These are phyloP conservation scores for Drosophila burlai DNA, from an alignment of 1,140 invertebrate species.

Conservation along the genomic window DNA sequence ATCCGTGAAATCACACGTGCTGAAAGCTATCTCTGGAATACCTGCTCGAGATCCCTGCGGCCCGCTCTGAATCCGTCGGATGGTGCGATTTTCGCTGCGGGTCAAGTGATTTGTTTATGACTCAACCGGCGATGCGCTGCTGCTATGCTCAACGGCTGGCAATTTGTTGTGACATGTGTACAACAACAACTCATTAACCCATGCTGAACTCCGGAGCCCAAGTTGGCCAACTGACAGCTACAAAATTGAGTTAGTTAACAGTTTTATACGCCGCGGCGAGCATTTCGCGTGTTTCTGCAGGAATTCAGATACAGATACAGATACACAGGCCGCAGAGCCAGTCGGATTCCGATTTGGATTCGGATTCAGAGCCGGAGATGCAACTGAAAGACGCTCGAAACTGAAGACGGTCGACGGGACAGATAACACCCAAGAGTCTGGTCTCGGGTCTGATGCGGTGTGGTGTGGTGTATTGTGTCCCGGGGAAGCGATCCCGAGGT, in stretches of 20 bases:
- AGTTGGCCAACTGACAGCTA: conserved; percentile 80
- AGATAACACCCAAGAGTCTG: conserved; percentile 72
- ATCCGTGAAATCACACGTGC: conserved; percentile 69
- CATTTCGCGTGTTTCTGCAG: conserved; percentile 78
- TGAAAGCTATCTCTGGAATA: conserved; percentile 6
- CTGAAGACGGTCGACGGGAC: conserved; percentile 77
- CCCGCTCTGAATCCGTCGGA: conserved; percentile 21
- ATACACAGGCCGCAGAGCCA: conserved; percentile 15
- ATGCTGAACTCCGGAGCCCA: conserved; percentile 72
- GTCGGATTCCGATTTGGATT: conserved; percentile 10
- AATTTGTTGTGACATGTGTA: conserved; percentile 81
- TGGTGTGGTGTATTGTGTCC: conserved; percentile 4
- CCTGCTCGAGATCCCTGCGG: conserved; percentile 14
- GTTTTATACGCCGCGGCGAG: conserved; percentile 83
- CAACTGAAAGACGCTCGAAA: conserved; percentile 53
- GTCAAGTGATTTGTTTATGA: conserved; percentile 76
- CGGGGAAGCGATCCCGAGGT: conserved; percentile 17
- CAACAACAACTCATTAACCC: conserved; percentile 80
- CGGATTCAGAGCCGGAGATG: conserved; percentile 25
- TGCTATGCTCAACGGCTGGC: conserved; percentile 63
- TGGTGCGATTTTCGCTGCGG: conserved; percentile 49
- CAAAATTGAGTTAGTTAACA: conserved; percentile 85
- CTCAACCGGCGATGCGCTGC: conserved; percentile 18
- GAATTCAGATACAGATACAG: conserved; percentile 56
- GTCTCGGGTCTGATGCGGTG: conserved; percentile 2